Evolutionary conservation across 2,888 invertebrate genomes (phyloP).

Genomic region (Melinaea marsaeus): DNA sequence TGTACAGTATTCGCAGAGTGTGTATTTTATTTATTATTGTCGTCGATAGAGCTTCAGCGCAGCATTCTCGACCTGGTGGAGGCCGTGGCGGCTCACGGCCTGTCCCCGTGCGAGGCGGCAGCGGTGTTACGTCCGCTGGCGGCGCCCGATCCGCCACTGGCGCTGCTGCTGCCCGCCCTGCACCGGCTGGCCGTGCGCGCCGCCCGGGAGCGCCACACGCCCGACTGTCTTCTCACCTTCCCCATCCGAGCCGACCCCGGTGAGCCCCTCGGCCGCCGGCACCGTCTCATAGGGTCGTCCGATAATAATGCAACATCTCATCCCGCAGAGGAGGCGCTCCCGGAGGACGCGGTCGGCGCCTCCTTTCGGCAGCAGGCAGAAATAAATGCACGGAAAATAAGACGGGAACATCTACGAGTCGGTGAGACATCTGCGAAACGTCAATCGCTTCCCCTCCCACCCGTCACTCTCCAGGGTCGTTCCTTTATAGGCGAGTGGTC

Average conservation of each 20-base stretch:
- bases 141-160: conserved; percentile 74
- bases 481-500: conserved; percentile 49
- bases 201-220: conserved; percentile 57
- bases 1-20: no score
- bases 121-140: conserved; percentile 80
- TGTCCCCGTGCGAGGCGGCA: conserved; percentile 75
- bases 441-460: neutral
- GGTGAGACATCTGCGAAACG: conserved; percentile 38
- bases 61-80: conserved; percentile 81
- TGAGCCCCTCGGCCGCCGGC: neutral
- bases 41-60: conserved; percentile 78
- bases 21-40: neutral
- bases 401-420: conserved; percentile 45
- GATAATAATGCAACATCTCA: neutral
- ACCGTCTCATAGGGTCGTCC: neutral
- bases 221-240: conserved; percentile 77
- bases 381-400: conserved; percentile 44
- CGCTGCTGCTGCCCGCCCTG: conserved; percentile 67
- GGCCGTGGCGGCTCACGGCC: conserved; percentile 72
- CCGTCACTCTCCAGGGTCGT: neutral
- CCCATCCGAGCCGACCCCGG: conserved; percentile 49
- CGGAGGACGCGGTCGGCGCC: conserved; percentile 24
- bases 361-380: conserved; percentile 54
- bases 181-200: conserved; percentile 57
- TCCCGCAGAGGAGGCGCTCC: conserved; percentile 20